Evolutionary conservation across 2,797 vertebrate genomes (phyloP).

Genomic region (Taenioides sp.): DNA sequence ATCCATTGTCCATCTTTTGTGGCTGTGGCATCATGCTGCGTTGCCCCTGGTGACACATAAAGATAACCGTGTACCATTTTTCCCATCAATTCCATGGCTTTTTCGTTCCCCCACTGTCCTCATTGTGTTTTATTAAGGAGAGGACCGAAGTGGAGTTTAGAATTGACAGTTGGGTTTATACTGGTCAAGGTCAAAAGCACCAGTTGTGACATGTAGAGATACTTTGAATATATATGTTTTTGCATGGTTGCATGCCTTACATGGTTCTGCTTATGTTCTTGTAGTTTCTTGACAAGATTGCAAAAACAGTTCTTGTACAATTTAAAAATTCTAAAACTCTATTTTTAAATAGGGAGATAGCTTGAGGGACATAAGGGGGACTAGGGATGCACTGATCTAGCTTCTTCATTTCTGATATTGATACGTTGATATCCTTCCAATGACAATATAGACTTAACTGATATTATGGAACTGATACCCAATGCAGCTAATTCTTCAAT

Average conservation of each 20-base stretch:
- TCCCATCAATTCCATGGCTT: slow-evolving; percentile 4
- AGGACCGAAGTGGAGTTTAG: not conserved
- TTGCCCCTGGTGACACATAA: slow-evolving; percentile 42
- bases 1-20: not conserved
- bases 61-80: slow-evolving; percentile 31
- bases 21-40: slow-evolving; percentile 3
- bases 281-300: not conserved
- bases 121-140: slow-evolving; percentile 5
- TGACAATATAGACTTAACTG: no score
- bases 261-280: not conserved
- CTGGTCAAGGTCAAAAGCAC: not conserved
- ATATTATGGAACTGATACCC: no score
- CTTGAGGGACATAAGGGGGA: not conserved
- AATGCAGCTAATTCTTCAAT: no score
- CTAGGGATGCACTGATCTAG: not conserved
- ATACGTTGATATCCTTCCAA: no score
- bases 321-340: no score
- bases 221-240: not conserved
- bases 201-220: not conserved
- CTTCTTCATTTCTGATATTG: no score
- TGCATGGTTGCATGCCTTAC: not conserved
- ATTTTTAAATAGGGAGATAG: not conserved
- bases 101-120: not conserved
- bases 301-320: not conserved
- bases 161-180: not conserved